Base-by-base conservation (phyloP, 2,888 invertebrate species). In the Apamea anceps region DNA sequence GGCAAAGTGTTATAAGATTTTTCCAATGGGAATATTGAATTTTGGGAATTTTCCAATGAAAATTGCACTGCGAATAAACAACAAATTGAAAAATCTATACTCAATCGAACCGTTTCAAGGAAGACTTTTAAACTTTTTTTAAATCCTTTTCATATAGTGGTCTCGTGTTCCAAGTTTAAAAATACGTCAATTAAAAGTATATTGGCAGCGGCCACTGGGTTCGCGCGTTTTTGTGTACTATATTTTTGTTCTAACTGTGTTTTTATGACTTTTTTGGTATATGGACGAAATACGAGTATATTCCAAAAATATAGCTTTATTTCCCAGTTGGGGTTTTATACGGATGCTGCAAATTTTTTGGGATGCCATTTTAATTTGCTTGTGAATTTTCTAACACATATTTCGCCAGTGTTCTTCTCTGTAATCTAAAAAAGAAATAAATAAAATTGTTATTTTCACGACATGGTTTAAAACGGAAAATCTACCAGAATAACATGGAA, bases 141-240 rank as follows among this genome's bases (percentile, higher is more conserved):
- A 0, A 54, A 21, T 25, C 21, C 21, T 54, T 54, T 54, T 63
- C 28, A 42, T 66, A 68, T 57, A 45, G 65, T 70, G 32, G n/a
- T 37, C 51, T 70, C 79, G 67, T 68, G 76, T 87, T 84, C 86
- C 48, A 80, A 82, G 65, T 84, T 86, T 65, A 48, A 86, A 88
- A 82, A 81, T 72, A 75, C 75, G 70, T 74, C 88, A 87, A 88
- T 87, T 87, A 78, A 85, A 85, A 83, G 63, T 79, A 78, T 77
- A 87, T 81, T 84, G 77, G 77, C 70, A 85, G 66, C 70, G 37
- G 60, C 12, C 32, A 79, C 57, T 78, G 79, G 63, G 68, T 60
- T 42, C 15, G 63, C 37, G 51, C 63, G 57, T 70, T 87, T 80
- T 85, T 81, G 66, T 81, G 32, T 60, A 48, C 45, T 6, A 60